A percentile compares a stretch with the other conserved stretches of the same genome.
Conservation (phyloP, 1,140 invertebrate species). For the Cyclargus thomasi region DNA sequence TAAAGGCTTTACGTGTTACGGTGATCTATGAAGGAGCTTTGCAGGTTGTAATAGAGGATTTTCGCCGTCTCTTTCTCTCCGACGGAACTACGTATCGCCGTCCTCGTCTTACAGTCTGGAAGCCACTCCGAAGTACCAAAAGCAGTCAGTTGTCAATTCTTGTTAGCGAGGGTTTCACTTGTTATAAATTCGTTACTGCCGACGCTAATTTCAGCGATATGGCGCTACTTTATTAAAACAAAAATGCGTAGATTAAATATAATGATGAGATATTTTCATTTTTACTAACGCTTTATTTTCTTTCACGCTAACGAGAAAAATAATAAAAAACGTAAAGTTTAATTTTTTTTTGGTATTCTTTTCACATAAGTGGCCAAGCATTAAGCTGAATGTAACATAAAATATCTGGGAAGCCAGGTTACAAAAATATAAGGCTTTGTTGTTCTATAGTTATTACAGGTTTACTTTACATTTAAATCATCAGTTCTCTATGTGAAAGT, state of each 20-base stretch:
- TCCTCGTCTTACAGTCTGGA: slow-evolving; percentile 31
- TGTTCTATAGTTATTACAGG: no score
- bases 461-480: no score
- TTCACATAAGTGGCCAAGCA: no score
- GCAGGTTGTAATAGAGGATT: slow-evolving; percentile 53
- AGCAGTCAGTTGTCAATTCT: slow-evolving; percentile 51
- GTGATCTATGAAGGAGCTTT: slow-evolving; percentile 62
- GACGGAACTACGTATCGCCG: slow-evolving; percentile 22
- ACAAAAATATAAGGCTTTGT: no score
- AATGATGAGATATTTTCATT: neutral
- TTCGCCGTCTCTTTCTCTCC: slow-evolving; percentile 33
- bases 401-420: no score
- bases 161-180: slow-evolving; percentile 44
- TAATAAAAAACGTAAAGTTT: neutral
- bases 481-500: no score
- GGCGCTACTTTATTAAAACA: slow-evolving; percentile 8
- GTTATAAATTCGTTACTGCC: slow-evolving; percentile 37
- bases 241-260: slow-evolving; percentile 5
- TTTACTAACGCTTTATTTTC: neutral
- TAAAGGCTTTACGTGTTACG: slow-evolving; percentile 64
- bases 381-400: no score
- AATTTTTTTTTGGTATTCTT: no score
- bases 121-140: slow-evolving; percentile 38
- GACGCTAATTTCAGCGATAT: slow-evolving; percentile 14
- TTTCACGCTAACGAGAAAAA: neutral